Percentiles rank a stretch among this genome's conserved stretches.
These are phyloP conservation scores for Paedocypris micromegethes DNA, from an alignment of 2,797 vertebrate species.

Conservation along the genomic window DNA sequence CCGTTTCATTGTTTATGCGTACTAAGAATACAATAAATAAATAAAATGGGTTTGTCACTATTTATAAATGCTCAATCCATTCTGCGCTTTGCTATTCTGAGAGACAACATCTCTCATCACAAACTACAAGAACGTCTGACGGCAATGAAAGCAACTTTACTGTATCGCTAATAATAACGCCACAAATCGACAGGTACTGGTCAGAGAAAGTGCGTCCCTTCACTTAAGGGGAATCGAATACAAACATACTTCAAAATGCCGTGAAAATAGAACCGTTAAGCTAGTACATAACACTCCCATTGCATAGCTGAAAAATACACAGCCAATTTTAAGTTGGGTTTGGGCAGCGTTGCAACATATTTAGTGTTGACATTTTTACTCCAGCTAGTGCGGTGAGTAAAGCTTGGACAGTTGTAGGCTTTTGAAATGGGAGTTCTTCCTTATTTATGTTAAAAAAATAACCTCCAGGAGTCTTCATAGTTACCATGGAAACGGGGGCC, in stretches of 20 bases:
- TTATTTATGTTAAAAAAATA: slow-evolving; percentile 73
- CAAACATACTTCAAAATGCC: slow-evolving; percentile 64
- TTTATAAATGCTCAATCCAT: slow-evolving; percentile 71
- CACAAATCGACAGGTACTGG: slow-evolving; percentile 62
- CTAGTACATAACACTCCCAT: slow-evolving; percentile 76
- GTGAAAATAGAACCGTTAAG: slow-evolving; percentile 67
- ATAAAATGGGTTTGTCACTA: slow-evolving; percentile 70
- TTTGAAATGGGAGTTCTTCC: slow-evolving; percentile 63
- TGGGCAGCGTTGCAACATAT: slow-evolving; percentile 55
- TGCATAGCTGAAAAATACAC: slow-evolving; percentile 75
- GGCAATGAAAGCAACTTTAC: slow-evolving; percentile 64
- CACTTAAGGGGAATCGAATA: slow-evolving; percentile 57
- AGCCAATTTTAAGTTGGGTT: slow-evolving; percentile 68
- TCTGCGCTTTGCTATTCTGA: slow-evolving; percentile 61
- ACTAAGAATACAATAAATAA: slow-evolving; percentile 73
- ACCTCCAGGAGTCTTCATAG: slow-evolving; percentile 56
- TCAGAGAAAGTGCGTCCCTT: slow-evolving; percentile 63
- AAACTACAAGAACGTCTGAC: slow-evolving; percentile 63
- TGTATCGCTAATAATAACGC: slow-evolving; percentile 59
- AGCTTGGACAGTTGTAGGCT: slow-evolving; percentile 72
- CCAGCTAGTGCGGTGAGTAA: slow-evolving; percentile 67
- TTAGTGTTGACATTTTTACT: slow-evolving; percentile 52
- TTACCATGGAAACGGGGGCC: slow-evolving; percentile 35
- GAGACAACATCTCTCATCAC: slow-evolving; percentile 55
- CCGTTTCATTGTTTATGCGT: slow-evolving; percentile 65